Percentiles rank a stretch among this genome's conserved stretches.
Conservation (phyloP, 2,888 invertebrate genomes). For the Amorpha juglandis region DNA sequence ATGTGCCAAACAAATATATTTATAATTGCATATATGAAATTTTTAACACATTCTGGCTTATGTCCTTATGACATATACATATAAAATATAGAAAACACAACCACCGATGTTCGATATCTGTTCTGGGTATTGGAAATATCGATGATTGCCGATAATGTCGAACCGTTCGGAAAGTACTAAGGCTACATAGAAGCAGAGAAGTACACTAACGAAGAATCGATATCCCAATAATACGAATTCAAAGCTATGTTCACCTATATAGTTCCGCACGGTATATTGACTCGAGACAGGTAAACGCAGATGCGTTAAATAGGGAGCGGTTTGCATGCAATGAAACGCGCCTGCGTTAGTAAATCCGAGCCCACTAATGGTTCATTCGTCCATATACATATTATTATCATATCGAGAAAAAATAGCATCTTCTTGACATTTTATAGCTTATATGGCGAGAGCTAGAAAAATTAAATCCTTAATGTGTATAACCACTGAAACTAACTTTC, state of each 20-base stretch:
- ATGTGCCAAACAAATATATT: too few relatives aligned
- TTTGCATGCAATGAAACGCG: conserved; percentile 22
- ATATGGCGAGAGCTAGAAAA: too few relatives aligned
- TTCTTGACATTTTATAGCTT: too few relatives aligned
- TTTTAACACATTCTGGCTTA: too few relatives aligned
- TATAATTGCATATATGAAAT: too few relatives aligned
- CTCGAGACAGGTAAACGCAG: conserved; percentile 59
- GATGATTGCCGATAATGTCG: conserved; percentile 84
- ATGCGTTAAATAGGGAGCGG: conserved; percentile 48
- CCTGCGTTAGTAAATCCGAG: conserved; percentile 10
- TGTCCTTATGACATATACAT: too few relatives aligned
- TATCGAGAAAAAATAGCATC: too few relatives aligned
- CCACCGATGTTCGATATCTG: neutral
- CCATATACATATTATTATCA: too few relatives aligned
- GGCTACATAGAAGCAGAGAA: conserved; percentile 69
- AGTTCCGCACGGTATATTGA: conserved; percentile 69
- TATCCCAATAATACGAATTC: conserved; percentile 76
- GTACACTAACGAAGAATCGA: conserved; percentile 79
- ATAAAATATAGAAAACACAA: too few relatives aligned
- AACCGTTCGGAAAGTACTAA: conserved; percentile 83
- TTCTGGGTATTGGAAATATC: conserved; percentile 70
- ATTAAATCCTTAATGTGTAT: too few relatives aligned
- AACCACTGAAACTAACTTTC: too few relatives aligned
- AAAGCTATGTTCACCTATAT: conserved; percentile 61
- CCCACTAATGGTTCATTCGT: too few relatives aligned